A percentile compares a stretch with the other conserved stretches of the same genome.
phyloP scores from a whole-genome alignment of 2,888 invertebrate species.

The Eupelmus urozonus region DNA sequence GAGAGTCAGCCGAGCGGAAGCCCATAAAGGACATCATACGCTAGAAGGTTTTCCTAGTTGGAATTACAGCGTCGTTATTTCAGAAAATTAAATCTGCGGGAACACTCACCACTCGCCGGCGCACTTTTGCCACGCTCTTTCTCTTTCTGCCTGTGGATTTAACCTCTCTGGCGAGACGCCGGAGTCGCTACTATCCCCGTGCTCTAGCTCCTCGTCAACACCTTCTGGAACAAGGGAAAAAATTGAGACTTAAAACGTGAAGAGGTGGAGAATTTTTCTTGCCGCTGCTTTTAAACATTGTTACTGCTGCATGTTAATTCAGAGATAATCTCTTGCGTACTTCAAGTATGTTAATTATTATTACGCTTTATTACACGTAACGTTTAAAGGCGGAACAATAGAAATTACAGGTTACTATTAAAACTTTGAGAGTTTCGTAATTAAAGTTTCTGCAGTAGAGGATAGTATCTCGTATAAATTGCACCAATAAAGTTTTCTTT shows the following conservation, averaged over 20 bases:
- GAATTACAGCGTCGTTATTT: slow-evolving; percentile 68
- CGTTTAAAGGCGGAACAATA: too few relatives aligned
- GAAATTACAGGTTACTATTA: too few relatives aligned
- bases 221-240: slow-evolving; percentile 59
- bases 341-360: too few relatives aligned
- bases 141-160: background rate
- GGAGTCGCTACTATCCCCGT: slow-evolving; percentile 12
- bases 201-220: slow-evolving; percentile 55
- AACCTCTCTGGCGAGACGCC: slow-evolving; percentile 43
- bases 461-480: too few relatives aligned
- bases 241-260: slow-evolving; percentile 30
- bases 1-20: slow-evolving; percentile 15
- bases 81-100: slow-evolving; percentile 68
- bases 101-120: slow-evolving; percentile 58
- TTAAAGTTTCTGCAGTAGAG: slow-evolving; percentile 40
- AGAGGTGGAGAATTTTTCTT: background rate
- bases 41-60: slow-evolving; percentile 56
- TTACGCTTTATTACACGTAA: too few relatives aligned
- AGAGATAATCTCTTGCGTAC: too few relatives aligned
- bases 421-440: slow-evolving; percentile 24
- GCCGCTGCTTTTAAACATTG: background rate
- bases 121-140: background rate
- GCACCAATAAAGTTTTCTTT: too few relatives aligned
- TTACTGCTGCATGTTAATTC: too few relatives aligned
- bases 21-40: slow-evolving; percentile 42